Evolutionary conservation across 2,888 invertebrate genomes (phyloP).

Genomic region (Tachina grossa): DNA sequence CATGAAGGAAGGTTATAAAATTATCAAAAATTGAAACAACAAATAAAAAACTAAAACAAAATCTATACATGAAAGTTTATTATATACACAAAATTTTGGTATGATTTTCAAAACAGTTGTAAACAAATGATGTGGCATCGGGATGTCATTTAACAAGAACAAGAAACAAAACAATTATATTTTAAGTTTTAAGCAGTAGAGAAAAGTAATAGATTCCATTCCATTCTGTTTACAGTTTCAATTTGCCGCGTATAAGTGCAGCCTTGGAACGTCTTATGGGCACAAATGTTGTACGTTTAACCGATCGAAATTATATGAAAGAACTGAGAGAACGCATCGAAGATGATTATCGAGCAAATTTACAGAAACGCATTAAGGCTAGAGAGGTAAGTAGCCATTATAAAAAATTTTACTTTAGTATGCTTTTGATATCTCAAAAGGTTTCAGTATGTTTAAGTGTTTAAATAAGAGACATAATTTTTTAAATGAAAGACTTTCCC

Average conservation of each 20-base stretch:
- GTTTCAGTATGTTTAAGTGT: too few species aligned
- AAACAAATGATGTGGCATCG: slow-evolving; percentile 24
- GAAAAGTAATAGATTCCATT: neutral
- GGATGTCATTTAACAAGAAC: slow-evolving; percentile 6
- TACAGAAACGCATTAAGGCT: slow-evolving; percentile 84
- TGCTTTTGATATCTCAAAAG: neutral
- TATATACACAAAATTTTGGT: neutral
- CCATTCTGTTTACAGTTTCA: slow-evolving; percentile 77
- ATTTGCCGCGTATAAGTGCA: slow-evolving; percentile 82
- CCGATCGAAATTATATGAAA: slow-evolving; percentile 87
- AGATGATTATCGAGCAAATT: slow-evolving; percentile 85
- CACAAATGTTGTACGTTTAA: slow-evolving; percentile 85
- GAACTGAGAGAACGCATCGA: slow-evolving; percentile 85
- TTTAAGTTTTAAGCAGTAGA: neutral
- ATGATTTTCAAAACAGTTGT: slow-evolving; percentile 48
- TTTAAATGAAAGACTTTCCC: too few species aligned
- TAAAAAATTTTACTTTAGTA: neutral
- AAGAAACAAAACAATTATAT: neutral
- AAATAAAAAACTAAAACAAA: slow-evolving; percentile 8
- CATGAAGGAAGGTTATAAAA: slow-evolving; percentile 16
- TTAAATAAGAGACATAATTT: too few species aligned
- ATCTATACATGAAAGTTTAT: neutral
- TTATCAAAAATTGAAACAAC: neutral
- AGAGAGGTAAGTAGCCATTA: slow-evolving; percentile 84
- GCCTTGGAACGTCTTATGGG: slow-evolving; percentile 82